These are phyloP conservation scores for Catharus bicknelli DNA, from an alignment of 2,113 vertebrate species.

Conservation along the genomic window DNA sequence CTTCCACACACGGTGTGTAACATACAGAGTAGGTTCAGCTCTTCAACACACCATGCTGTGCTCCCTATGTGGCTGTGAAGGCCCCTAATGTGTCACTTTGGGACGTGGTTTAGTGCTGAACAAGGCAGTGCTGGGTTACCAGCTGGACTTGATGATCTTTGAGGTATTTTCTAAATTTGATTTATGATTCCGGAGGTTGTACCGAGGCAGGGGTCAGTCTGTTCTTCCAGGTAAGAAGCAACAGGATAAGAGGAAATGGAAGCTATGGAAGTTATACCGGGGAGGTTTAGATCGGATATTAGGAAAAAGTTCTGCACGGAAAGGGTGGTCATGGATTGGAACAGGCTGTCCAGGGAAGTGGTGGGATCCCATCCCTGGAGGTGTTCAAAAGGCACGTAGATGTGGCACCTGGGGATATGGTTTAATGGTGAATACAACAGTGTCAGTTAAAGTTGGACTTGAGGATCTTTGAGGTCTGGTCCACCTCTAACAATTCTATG, in stretches of 20 bases:
- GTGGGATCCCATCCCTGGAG: neutral
- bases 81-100: neutral
- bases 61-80: neutral
- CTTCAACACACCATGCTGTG: neutral
- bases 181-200: neutral
- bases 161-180: neutral
- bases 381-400: neutral
- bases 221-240: neutral
- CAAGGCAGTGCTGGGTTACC: neutral
- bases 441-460: neutral
- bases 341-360: neutral
- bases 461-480: neutral
- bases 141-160: too few relatives aligned
- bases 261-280: neutral
- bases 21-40: neutral
- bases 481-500: neutral
- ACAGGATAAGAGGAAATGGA: neutral
- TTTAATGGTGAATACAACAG: neutral
- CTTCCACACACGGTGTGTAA: neutral
- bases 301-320: neutral
- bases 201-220: neutral
- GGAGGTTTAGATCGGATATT: neutral
- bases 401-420: neutral
- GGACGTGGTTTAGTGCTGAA: neutral
- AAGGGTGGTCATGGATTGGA: neutral